Base-by-base conservation (phyloP, 2,797 vertebrate species). In the Squalus acanthias region DNA sequence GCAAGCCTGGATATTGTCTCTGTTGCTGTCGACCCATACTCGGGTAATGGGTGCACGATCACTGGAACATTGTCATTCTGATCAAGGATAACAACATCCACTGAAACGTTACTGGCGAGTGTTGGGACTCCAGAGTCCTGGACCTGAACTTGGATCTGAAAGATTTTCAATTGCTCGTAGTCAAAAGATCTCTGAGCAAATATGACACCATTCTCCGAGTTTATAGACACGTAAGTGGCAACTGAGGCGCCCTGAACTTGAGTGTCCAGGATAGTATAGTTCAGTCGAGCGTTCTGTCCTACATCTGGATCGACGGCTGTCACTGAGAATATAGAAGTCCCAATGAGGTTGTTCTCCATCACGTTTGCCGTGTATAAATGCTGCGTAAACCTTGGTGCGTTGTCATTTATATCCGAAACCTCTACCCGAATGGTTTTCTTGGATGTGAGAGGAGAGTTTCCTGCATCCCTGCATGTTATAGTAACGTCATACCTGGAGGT, bases 351-450 rank as follows among this genome's bases (percentile, higher is more conserved):
- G 96, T 98, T 98, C 92, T 97, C 97, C 96, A 97, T 96, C 46
- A 97, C 96, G 96, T 97, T 89, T 70, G 97, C 97, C 79, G 97
- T 97, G 5, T 97, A 98, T 91, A 96, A 97, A 89, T 96, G 50
- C 67, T 96, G 89, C 74, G 96, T 96, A 96, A 98, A 98, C 96
- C 97, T 96, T 20, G 97, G 97, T 0, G 96, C 85, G 0, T 98
- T 98, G 97, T 98, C 97, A 95, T 98, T 98, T 96, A 98, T 97
- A 96, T 97, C 97, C 92, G 97, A 97, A 24, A 97, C 96, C 88
- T 96, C 94, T 1, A 95, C 39, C 5, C 94, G 46, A 74, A 97
- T 96, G 96, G 53, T 88, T 97, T 96, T 97, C 33, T 79, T 96
- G 57, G 97, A 97, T 87, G 70, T 96, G 8, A 96, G 96, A 88